phyloP scores from a whole-genome alignment of 2,888 invertebrate genomes.

The Eucera pruinosa region DNA sequence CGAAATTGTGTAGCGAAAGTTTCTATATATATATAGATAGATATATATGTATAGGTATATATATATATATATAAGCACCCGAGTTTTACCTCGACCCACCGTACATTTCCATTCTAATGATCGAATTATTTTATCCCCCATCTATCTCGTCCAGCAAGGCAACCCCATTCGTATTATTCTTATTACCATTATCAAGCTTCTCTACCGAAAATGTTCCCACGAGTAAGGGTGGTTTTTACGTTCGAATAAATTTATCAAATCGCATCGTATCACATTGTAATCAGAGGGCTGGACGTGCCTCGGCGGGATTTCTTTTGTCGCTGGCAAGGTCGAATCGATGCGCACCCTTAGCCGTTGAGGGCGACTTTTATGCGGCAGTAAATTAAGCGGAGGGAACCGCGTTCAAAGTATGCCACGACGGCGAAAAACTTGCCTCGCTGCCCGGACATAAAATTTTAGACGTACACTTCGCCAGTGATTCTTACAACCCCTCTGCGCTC shows the following conservation, averaged over 20 bases:
- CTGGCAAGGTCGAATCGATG: constrained; percentile 33
- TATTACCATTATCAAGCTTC: neutral
- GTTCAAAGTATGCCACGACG: constrained; percentile 32
- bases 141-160: neutral
- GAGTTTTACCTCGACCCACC: too few species aligned
- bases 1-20: too few species aligned
- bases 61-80: too few species aligned
- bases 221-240: neutral
- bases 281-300: constrained; percentile 22
- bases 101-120: too few species aligned
- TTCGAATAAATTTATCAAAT: constrained; percentile 48
- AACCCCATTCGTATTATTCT: neutral
- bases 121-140: too few species aligned
- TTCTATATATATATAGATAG: too few species aligned
- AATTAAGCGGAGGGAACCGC: constrained; percentile 55
- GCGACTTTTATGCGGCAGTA: constrained; percentile 65
- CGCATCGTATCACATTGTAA: constrained; percentile 48
- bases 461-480: constrained; percentile 1
- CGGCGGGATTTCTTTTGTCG: constrained; percentile 39
- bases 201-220: constrained; percentile 17
- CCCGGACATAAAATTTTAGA: constrained; percentile 56
- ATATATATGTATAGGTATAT: too few species aligned
- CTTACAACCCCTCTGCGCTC: neutral
- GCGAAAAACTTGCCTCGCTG: constrained; percentile 57
- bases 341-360: constrained; percentile 34